Base-by-base conservation (phyloP, 2,113 vertebrate genomes). In the Calypte anna region DNA sequence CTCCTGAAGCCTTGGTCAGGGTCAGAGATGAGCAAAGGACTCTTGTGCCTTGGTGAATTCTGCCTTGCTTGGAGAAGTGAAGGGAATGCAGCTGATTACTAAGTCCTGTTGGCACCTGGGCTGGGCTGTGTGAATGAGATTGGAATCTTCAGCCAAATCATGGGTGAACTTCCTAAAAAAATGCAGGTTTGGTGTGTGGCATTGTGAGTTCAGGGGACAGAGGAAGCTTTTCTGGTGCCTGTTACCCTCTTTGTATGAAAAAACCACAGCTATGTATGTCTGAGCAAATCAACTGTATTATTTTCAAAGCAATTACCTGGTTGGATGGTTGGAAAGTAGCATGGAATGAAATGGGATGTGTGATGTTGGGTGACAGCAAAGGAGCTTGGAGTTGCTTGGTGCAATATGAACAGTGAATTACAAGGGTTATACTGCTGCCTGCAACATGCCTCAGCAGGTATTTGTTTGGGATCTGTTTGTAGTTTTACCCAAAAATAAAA, bases 271-370 rank as follows among this genome's bases (percentile, higher is more conserved):
- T 17, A 67, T 43, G 58, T 30, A 8, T 67, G 67, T 67, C 50
- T 19, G 64, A 94, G 80, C 66, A 82, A 91, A 33, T 13, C 82
- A 50, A 10, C 25, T 80, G 17, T 62, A 0, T 31, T 62, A 0
- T 31, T 92, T 95, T 95, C 96, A 91, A 94, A 96, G 93, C 77
- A 83, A 83, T 95, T 91, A 80, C 95, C 21, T 30, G 33, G 33
- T 33, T 33, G 86, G 88, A 86, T 80, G 40, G 36, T 36, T 82
- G 54, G 53, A 46, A 20, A 86, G n/a, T 27, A 54, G 38, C 12
- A 14, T 20, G 58, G 57, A 27, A 28, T 54, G 3, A 43, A 51
- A 36, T 1, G 57, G 54, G 55, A 31, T 16, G 1, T 6, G 55
- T 58, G 90, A 54, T 5, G 9, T 48, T 63, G 46, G 43, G 16